Conservation (phyloP, 2,797 vertebrate genomes). For the Xiphophorus birchmanni region DNA sequence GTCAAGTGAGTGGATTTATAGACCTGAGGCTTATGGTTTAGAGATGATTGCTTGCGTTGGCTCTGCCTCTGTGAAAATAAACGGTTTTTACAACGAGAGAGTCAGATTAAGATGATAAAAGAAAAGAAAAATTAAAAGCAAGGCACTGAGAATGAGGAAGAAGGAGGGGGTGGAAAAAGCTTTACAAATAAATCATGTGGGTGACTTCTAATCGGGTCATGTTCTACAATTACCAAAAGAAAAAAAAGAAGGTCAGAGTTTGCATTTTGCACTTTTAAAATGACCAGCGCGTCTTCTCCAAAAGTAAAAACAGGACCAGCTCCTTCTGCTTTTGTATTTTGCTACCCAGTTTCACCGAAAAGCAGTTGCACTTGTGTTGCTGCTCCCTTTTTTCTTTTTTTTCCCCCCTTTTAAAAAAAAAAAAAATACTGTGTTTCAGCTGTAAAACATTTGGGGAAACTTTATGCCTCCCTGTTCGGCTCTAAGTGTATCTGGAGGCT, state of each 20-base stretch:
- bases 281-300: conserved; percentile 17
- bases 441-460: conserved; percentile 80
- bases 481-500: conserved; percentile 77
- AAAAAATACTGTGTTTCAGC: conserved; percentile 66
- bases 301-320: conserved; percentile 49
- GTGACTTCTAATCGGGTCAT: conserved; percentile 48
- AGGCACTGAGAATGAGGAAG: conserved; percentile 3
- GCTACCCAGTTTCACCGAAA: conserved; percentile 38
- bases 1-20: conserved; percentile 80
- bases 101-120: conserved; percentile 28
- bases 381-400: conserved; percentile 14
- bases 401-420: conserved; percentile 7
- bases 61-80: conserved; percentile 75
- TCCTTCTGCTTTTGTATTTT: conserved; percentile 33
- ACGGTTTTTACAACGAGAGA: conserved; percentile 66
- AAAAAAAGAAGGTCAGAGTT: conserved; percentile 45
- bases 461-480: conserved; percentile 78
- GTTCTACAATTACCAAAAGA: conserved; percentile 42
- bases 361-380: conserved; percentile 54
- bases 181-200: conserved; percentile 47
- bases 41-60: conserved; percentile 79
- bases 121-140: conserved; percentile 24
- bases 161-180: background rate
- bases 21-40: conserved; percentile 74
- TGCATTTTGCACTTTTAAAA: conserved; percentile 48